Evolutionary conservation across 2,888 invertebrate genomes (phyloP).

Genomic region (Cremastobaeus sp.): DNA sequence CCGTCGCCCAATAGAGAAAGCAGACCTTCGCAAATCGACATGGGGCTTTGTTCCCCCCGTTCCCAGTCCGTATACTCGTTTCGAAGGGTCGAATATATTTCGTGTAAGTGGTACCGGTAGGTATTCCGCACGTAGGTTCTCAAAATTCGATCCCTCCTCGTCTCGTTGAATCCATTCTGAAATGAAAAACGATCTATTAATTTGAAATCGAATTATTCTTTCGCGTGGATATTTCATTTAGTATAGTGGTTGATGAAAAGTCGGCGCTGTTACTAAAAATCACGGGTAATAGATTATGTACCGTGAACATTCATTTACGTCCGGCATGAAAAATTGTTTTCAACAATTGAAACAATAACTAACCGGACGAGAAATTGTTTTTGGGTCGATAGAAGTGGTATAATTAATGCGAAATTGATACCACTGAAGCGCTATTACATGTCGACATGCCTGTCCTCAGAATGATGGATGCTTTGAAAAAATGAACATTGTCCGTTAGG

Average conservation of each 20-base stretch:
- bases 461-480: constrained; percentile 29
- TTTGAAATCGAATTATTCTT: too few species aligned
- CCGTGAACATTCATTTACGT: too few species aligned
- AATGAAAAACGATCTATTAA: constrained; percentile 76
- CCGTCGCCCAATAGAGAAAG: constrained; percentile 90
- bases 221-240: too few species aligned
- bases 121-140: constrained; percentile 96
- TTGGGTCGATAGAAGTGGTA: too few species aligned
- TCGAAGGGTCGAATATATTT: constrained; percentile 94
- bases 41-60: constrained; percentile 89
- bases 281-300: too few species aligned
- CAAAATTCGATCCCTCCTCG: constrained; percentile 89
- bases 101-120: constrained; percentile 95
- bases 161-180: constrained; percentile 95
- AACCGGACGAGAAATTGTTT: too few species aligned
- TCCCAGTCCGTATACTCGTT: constrained; percentile 99
- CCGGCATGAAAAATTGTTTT: too few species aligned
- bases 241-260: too few species aligned
- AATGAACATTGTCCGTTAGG: constrained; percentile 22
- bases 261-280: too few species aligned
- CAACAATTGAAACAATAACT: too few species aligned
- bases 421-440: constrained; percentile 5
- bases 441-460: not conserved
- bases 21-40: constrained; percentile 89
- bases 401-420: constrained; percentile 27